phyloP scores from a whole-genome alignment of 2,113 vertebrate genomes.

The Aptenodytes forsteri region DNA sequence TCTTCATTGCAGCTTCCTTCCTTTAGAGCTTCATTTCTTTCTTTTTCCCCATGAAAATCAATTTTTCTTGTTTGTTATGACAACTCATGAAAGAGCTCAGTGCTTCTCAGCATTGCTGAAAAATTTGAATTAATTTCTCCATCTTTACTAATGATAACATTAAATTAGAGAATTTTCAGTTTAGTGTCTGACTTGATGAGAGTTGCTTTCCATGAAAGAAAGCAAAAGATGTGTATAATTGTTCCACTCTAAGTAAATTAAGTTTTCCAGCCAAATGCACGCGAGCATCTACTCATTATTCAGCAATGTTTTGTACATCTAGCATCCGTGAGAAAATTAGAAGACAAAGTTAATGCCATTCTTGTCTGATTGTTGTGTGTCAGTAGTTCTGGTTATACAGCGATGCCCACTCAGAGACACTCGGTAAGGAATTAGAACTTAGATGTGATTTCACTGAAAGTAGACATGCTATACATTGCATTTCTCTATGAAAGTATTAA shows the following conservation, averaged over 20 bases:
- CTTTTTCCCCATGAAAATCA: neutral
- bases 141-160: slow-evolving; percentile 2
- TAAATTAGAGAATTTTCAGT: neutral
- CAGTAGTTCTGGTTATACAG: neutral
- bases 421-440: neutral
- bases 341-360: neutral
- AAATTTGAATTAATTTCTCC: slow-evolving; percentile 8
- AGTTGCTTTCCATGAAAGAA: neutral
- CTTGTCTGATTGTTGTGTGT: neutral
- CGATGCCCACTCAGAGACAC: neutral
- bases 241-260: neutral
- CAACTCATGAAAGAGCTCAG: neutral
- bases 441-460: neutral
- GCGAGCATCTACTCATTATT: neutral
- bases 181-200: neutral
- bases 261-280: neutral
- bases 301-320: neutral
- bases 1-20: neutral
- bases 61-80: neutral
- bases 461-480: neutral
- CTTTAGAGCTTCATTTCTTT: neutral
- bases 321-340: neutral
- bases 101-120: slow-evolving; percentile 12
- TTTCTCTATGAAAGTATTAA: neutral
- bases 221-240: neutral